These are phyloP conservation scores for Hyles euphorbiae DNA, from an alignment of 1,140 invertebrate species.

Conservation along the genomic window DNA sequence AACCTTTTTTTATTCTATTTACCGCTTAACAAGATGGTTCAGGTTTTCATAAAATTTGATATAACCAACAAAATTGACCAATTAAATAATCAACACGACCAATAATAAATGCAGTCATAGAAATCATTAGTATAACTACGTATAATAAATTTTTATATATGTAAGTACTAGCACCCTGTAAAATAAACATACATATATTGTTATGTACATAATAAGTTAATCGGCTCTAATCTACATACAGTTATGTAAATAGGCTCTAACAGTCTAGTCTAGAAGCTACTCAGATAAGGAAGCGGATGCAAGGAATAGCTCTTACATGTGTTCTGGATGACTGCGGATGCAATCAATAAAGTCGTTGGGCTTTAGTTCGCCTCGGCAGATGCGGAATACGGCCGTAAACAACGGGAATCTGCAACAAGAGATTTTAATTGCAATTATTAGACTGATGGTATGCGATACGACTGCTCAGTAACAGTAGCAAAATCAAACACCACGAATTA, in stretches of 20 bases:
- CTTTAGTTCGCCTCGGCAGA: slow-evolving; percentile 90
- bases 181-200: slow-evolving; percentile 53
- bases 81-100: too few relatives aligned
- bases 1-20: too few relatives aligned
- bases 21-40: too few relatives aligned
- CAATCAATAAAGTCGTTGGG: slow-evolving; percentile 91
- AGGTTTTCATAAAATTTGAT: too few relatives aligned
- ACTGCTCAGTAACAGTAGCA: too few relatives aligned
- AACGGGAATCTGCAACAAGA: slow-evolving; percentile 94
- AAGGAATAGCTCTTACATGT: slow-evolving; percentile 83
- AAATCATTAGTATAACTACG: slow-evolving; percentile 22
- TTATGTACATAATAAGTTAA: slow-evolving; percentile 47
- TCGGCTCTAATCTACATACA: slow-evolving; percentile 34
- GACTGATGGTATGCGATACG: too few relatives aligned
- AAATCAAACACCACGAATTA: too few relatives aligned
- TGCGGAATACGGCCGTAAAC: slow-evolving; percentile 95
- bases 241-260: slow-evolving; percentile 26
- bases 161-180: slow-evolving; percentile 65
- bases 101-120: slow-evolving; percentile 11
- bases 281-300: slow-evolving; percentile 29
- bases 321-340: slow-evolving; percentile 96
- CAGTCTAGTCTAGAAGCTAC: slow-evolving; percentile 34
- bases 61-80: too few relatives aligned
- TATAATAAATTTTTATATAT: slow-evolving; percentile 31
- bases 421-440: too few relatives aligned